Evolutionary conservation across 2,797 vertebrate genomes (phyloP).

Genomic region (Cynopterus sphinx): DNA sequence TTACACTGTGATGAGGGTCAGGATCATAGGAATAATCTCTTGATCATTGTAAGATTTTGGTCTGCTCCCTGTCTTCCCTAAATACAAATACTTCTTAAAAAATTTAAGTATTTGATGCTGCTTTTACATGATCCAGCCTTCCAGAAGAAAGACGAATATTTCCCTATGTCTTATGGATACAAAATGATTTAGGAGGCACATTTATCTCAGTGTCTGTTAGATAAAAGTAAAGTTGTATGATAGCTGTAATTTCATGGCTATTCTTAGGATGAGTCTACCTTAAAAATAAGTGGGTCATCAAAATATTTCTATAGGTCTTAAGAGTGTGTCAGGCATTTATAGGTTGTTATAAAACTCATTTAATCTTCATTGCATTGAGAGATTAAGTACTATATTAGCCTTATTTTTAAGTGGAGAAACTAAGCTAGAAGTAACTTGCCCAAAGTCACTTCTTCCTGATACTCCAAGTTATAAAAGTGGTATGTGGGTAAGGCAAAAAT

Average conservation of each 20-base stretch:
- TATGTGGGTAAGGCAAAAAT: neutral
- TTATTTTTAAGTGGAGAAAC: neutral
- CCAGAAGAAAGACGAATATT: neutral
- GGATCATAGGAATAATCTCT: fast-evolving
- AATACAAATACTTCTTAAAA: neutral
- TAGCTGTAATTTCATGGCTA: neutral
- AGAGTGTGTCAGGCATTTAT: neutral
- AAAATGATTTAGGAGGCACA: neutral
- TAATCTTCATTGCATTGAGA: neutral
- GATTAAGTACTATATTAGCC: neutral
- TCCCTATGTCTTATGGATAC: neutral
- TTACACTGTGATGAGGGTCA: fast-evolving
- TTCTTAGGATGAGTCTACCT: neutral
- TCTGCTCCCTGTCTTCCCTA: neutral
- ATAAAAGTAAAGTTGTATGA: neutral
- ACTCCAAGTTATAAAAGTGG: neutral
- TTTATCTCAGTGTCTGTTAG: neutral
- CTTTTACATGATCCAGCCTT: neutral
- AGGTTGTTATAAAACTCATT: neutral
- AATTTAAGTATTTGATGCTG: neutral
- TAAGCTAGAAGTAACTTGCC: neutral
- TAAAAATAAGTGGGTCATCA: neutral
- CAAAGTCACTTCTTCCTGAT: neutral
- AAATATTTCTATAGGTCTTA: neutral
- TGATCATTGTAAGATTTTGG: neutral